A percentile compares a stretch with the other conserved stretches of the same genome.
These are phyloP conservation scores for Laothoe populi DNA, from an alignment of 2,888 invertebrate genomes.

Conservation along the genomic window DNA sequence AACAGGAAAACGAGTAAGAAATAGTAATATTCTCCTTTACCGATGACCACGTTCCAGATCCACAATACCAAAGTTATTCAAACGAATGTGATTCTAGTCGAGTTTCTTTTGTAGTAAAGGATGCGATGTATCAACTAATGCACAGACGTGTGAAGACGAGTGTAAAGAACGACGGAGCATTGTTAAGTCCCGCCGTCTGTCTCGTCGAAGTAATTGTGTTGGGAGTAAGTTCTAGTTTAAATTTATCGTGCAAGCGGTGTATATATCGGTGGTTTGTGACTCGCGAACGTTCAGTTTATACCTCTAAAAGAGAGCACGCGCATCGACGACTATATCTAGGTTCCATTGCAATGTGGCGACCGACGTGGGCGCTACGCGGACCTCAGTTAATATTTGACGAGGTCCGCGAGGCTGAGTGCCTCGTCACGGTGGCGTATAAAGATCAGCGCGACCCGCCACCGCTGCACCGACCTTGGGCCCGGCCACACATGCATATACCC, in stretches of 20 bases:
- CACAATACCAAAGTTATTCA: conserved; percentile 2
- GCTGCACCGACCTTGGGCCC: conserved; percentile 41
- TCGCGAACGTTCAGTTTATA: not conserved
- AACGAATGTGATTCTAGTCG: not conserved
- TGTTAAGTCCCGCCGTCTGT: conserved; percentile 13
- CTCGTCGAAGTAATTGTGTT: conserved; percentile 20
- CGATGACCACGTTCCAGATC: not conserved
- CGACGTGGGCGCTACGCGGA: conserved; percentile 19
- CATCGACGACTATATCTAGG: conserved; percentile 11
- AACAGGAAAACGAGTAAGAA: not conserved
- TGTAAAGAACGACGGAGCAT: conserved; percentile 14
- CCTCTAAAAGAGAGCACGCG: conserved; percentile 9
- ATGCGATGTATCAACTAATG: conserved; percentile 12
- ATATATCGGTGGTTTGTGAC: not conserved
- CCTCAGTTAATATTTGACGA: conserved; percentile 25
- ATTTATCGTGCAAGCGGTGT: not conserved
- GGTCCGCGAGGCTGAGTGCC: conserved; percentile 21
- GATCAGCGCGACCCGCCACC: conserved; percentile 21
- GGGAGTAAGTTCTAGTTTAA: conserved; percentile 14
- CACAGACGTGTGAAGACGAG: conserved; percentile 10
- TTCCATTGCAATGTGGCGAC: conserved; percentile 20
- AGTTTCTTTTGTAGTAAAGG: conserved; percentile 14
- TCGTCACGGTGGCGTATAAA: conserved; percentile 27
- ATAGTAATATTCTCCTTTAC: not conserved
- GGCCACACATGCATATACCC: conserved; percentile 28